Base-by-base conservation (phyloP, 2,888 invertebrate genomes). In the Ormyrus rosae region DNA sequence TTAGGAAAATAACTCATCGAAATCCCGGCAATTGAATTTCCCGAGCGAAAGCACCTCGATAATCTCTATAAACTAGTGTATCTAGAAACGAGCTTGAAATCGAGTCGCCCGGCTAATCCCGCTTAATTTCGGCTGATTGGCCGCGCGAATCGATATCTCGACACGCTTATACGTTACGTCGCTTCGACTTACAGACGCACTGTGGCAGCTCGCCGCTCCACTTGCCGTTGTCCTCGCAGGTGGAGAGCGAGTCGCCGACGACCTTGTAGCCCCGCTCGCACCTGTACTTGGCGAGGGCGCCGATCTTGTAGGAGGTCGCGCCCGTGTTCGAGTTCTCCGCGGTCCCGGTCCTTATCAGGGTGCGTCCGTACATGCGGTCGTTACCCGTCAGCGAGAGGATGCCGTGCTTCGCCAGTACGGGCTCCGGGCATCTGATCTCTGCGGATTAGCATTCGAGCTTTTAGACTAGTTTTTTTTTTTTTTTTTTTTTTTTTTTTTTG, bases 231-330 rank as follows among this genome's bases (percentile, higher is more conserved):
- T 96, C 96, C 87, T 96, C 96, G 89, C 97, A 97, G 0, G 96
- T 96, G 74, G 96, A 95, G 63, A 97, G 90, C 68, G 96, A 95
- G 87, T 96, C 96, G 0, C 97, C 97, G 0, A 96, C 92, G 68
- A 97, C 95, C 91, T 96, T 96, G 91, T 97, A 97, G 0, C 97
- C 97, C 78, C 97, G 91, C 88, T 97, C 97, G 88, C 98, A 98
- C 19, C 97, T 93, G 89, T 97, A 98, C 89, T 97, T 97, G 0
- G 96, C 96, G 19, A 96, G 91, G 0, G 97, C 96, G 0, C 96
- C 96, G 83, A 97, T 96, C 88, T 96, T 95, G 91, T 96, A 97
- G 0, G 96, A 96, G 80, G 95, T 94, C 0, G 95, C 94, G 0
- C 92, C 92, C 9, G 93, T 93, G 85, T 93, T 94, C 3, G 93